Evolutionary conservation across 2,888 invertebrate genomes (phyloP).

Genomic region (Podotricha telesiphe): DNA sequence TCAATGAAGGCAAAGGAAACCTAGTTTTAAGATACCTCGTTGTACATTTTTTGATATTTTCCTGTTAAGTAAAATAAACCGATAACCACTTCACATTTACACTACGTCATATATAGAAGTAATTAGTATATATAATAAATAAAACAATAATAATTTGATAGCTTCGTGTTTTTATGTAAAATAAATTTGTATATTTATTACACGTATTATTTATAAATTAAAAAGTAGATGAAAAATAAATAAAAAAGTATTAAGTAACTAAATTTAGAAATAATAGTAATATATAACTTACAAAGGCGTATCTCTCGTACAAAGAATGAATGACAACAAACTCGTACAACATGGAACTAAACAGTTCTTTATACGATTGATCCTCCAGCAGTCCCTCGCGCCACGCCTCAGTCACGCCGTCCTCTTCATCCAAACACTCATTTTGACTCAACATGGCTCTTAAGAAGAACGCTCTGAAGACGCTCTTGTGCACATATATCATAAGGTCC

Average conservation of each 20-base stretch:
- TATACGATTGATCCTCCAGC: constrained; percentile 45
- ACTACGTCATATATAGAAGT: too few relatives aligned
- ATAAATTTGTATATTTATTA: too few relatives aligned
- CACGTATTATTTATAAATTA: too few relatives aligned
- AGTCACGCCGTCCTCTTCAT: constrained; percentile 9
- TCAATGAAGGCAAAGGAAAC: too few relatives aligned
- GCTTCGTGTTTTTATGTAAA: too few relatives aligned
- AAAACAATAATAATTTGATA: too few relatives aligned
- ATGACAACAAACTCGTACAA: constrained; percentile 56
- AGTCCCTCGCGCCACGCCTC: constrained; percentile 43
- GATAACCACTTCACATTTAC: too few relatives aligned
- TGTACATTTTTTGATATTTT: too few relatives aligned
- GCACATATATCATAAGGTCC: constrained; percentile 49
- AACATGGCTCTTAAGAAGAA: constrained; percentile 47
- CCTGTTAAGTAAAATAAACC: too few relatives aligned
- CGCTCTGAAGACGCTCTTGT: constrained; percentile 53
- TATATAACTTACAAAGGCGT: constrained; percentile 64
- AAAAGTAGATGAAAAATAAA: too few relatives aligned
- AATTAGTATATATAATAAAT: too few relatives aligned
- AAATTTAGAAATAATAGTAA: not conserved
- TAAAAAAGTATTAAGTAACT: not conserved
- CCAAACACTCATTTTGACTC: not conserved
- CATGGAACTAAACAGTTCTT: constrained; percentile 48
- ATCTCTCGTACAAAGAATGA: constrained; percentile 57
- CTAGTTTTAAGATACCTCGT: too few relatives aligned